Conservation (phyloP, 2,888 invertebrate species). For the Agrochola litura region DNA sequence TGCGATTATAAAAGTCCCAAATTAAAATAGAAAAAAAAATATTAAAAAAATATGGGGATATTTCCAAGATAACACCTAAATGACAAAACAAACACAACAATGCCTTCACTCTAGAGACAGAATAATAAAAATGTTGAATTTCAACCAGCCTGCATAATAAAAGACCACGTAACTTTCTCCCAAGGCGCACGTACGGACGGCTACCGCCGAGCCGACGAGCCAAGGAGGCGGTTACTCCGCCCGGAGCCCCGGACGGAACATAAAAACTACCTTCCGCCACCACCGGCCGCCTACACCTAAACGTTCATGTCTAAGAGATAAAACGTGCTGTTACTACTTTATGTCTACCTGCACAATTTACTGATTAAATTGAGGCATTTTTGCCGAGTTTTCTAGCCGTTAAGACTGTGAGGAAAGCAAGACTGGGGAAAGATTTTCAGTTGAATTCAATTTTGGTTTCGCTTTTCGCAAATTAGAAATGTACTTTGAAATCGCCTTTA, state of each 20-base stretch:
- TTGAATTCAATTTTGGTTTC: not conserved
- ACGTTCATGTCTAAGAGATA: constrained; percentile 67
- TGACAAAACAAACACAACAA: constrained; percentile 44
- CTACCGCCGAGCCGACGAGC: constrained; percentile 37
- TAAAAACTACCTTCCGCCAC: constrained; percentile 82
- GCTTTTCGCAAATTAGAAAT: not conserved
- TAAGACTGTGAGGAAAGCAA: not conserved
- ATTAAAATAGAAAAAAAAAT: too few species aligned
- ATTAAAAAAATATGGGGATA: too few species aligned
- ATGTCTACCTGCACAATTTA: constrained; percentile 52
- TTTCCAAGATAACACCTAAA: constrained; percentile 12
- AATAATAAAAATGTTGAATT: constrained; percentile 63
- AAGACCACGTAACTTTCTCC: constrained; percentile 70
- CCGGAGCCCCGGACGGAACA: constrained; percentile 65
- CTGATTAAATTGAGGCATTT: constrained; percentile 64
- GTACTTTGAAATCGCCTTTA: not conserved
- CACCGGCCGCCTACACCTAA: constrained; percentile 63
- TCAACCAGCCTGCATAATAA: constrained; percentile 69
- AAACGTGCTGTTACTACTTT: constrained; percentile 65
- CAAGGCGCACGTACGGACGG: constrained; percentile 69
- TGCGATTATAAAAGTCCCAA: too few species aligned
- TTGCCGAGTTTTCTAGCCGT: constrained; percentile 27
- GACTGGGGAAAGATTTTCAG: constrained; percentile 9
- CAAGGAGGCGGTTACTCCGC: constrained; percentile 39
- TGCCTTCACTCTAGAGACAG: constrained; percentile 47